Evolutionary conservation across 2,888 invertebrate species (phyloP).

Genomic region (Laspeyria flexula): DNA sequence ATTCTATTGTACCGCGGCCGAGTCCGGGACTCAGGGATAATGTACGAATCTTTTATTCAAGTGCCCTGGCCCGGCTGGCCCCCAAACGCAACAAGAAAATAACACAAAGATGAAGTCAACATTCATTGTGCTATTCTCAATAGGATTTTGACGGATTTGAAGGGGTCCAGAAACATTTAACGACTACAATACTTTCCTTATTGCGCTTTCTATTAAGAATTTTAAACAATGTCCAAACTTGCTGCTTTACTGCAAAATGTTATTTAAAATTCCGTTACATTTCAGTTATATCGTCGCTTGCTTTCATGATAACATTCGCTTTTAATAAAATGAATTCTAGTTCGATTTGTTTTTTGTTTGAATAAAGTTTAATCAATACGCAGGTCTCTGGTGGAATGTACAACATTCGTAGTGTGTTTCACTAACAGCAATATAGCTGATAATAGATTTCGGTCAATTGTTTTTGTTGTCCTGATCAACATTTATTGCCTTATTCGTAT

Average conservation of each 20-base stretch:
- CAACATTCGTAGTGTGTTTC: constrained; percentile 38
- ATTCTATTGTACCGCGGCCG: constrained; percentile 71
- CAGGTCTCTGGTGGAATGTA: constrained; percentile 16
- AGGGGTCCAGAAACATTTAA: constrained; percentile 54
- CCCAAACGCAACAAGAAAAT: constrained; percentile 76
- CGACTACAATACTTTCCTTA: constrained; percentile 48
- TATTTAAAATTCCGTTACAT: constrained; percentile 14
- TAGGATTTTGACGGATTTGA: constrained; percentile 75
- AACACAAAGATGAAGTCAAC: constrained; percentile 77
- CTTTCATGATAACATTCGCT: constrained; percentile 17
- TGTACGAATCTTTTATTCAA: constrained; percentile 85
- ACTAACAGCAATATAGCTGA: constrained; percentile 63
- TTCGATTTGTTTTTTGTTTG: constrained; percentile 26
- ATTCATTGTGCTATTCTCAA: constrained; percentile 78
- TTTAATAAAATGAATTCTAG: constrained; percentile 19
- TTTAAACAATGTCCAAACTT: constrained; percentile 36
- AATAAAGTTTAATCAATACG: constrained; percentile 32
- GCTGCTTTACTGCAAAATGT: constrained; percentile 18
- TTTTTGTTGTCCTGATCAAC: constrained; percentile 77
- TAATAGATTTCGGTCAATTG: constrained; percentile 74
- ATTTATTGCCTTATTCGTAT: constrained; percentile 81
- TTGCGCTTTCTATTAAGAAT: constrained; percentile 34
- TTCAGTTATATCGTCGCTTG: constrained; percentile 9
- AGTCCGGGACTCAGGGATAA: constrained; percentile 74
- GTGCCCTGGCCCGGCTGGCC: constrained; percentile 74